Percentiles rank a stretch among this genome's conserved stretches.
phyloP scores from a whole-genome alignment of 1,140 invertebrate species.

The Microplitis mediator region DNA sequence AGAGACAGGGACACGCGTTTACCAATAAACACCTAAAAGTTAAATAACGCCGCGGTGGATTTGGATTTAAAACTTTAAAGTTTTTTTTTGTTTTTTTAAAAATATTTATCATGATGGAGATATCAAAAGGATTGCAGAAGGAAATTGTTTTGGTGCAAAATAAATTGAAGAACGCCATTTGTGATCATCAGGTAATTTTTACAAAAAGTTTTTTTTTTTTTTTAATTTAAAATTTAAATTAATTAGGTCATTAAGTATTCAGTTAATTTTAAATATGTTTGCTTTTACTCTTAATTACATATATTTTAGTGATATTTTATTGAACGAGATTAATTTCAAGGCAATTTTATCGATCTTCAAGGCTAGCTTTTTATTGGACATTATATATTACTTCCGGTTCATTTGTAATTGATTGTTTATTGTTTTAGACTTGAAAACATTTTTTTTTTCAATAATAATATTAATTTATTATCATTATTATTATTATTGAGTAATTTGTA shows the following conservation, averaged over 20 bases:
- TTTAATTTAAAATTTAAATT: background rate
- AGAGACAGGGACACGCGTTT: background rate
- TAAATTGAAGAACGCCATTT: conserved; percentile 71
- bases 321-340: too few species aligned
- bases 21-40: background rate
- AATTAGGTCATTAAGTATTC: too few species aligned
- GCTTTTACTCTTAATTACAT: too few species aligned
- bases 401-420: too few species aligned
- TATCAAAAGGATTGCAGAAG: conserved; percentile 69
- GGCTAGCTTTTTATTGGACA: too few species aligned
- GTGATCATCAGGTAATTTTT: conserved; percentile 70
- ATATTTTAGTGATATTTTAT: too few species aligned
- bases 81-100: background rate
- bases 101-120: conserved; percentile 61
- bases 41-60: background rate
- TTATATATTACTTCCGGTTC: too few species aligned
- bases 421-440: too few species aligned
- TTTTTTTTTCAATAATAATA: too few species aligned
- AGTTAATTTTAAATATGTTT: too few species aligned
- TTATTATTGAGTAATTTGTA: background rate
- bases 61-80: background rate
- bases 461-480: background rate
- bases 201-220: background rate
- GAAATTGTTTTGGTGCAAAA: conserved; percentile 69
- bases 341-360: too few species aligned